Base-by-base conservation (phyloP, 2,113 vertebrate genomes). In the Scomber scombrus region DNA sequence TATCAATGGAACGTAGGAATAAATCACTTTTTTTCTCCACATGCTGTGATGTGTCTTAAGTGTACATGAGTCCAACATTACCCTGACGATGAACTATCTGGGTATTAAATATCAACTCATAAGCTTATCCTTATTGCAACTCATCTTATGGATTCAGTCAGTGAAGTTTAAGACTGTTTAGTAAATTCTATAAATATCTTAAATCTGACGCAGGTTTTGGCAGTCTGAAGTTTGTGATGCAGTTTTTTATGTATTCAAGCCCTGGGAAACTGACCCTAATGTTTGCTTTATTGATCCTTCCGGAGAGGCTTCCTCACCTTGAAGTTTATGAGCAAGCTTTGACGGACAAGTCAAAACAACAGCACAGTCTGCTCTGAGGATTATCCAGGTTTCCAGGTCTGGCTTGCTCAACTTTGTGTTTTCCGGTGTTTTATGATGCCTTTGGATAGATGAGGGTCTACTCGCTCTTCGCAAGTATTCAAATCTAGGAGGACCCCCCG, bases 21-120 rank as follows among this genome's bases (percentile, higher is more conserved):
- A 92, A 93, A 92, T 72, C 0, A 3, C n/a, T 45, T 82, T 91
- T 85, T 91, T 85, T 40, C 66, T 55, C 75, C 69, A 88, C 46
- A 69, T 64, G 61, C 16, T 77, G 11, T 70, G 11, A 54, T 72
- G 23, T 65, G 19, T 66, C 51, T 54, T 40, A 34, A 40, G 40
- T 65, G 11, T 67, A 5, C 18, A 49, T 51, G n/a, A 23, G 18
- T 26, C 23, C 23, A 26, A 26, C 23, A 26, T 26, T 26, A 67
- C 3, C 67, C 45, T 54, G n/a, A 66, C 29, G 21, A 47, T 34
- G 15, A 52, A 21, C 18, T 26, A n/a, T 71, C 26, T 34, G 23
- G 2, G 52, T 51, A 62, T 40, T 62, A 21, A 50, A 0, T 43
- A 12, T 49, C 26, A 2, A n/a, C 9, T 16, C 29, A 49, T 21